phyloP scores from a whole-genome alignment of 1,140 invertebrate species.

The Oryctes rhinoceros region DNA sequence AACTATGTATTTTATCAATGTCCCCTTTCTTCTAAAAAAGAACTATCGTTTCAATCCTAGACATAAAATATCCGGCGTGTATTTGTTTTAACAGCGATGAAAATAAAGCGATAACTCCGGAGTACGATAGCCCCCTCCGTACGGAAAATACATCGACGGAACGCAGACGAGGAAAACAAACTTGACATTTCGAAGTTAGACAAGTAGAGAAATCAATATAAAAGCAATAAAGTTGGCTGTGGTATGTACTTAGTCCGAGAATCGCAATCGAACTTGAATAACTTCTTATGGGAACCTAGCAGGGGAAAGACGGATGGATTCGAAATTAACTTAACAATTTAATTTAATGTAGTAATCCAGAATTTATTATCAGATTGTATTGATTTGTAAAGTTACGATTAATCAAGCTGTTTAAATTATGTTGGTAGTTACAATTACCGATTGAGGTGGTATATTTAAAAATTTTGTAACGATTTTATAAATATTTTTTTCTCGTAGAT shows the following conservation, averaged over 20 bases:
- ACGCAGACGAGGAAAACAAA: conserved; percentile 16
- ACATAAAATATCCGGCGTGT: conserved; percentile 12
- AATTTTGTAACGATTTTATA: too few species aligned
- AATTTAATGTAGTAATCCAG: too few species aligned
- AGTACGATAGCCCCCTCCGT: neutral
- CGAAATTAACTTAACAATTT: too few species aligned
- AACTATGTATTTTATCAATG: neutral
- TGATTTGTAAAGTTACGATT: too few species aligned
- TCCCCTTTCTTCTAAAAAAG: neutral
- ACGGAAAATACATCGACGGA: neutral
- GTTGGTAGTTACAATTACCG: too few species aligned
- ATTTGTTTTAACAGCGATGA: neutral
- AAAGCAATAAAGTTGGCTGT: neutral
- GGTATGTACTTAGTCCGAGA: conserved; percentile 15
- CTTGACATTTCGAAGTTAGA: conserved; percentile 32
- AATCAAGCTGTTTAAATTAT: too few species aligned
- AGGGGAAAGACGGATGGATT: too few species aligned
- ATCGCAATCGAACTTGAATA: conserved; percentile 27
- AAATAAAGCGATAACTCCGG: conserved; percentile 1
- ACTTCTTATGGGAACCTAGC: neutral
- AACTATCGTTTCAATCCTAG: neutral
- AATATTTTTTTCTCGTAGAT: too few species aligned
- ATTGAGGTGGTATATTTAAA: too few species aligned
- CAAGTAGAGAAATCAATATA: conserved; percentile 19
- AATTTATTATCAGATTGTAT: too few species aligned